Evolutionary conservation across 2,888 invertebrate species (phyloP), one percentile per base, ranked within the genome.

Genomic region (Thelaira solivaga): DNA sequence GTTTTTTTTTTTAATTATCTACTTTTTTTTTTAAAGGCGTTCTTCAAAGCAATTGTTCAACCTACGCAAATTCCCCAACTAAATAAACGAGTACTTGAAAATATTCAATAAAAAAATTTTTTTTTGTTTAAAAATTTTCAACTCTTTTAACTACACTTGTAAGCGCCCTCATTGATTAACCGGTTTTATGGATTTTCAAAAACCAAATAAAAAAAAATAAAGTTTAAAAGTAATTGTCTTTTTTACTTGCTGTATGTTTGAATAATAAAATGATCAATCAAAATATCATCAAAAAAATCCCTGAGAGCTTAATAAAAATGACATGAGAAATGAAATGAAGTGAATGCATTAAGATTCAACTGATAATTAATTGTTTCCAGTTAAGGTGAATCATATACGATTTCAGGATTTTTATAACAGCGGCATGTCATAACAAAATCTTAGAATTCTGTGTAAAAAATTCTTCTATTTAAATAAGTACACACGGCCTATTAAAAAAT

Each of bases 61-160:
- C 77, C 77, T 62, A 77, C 77, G 62, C 76, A 73, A 62, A 72
- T 47, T 64, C 11, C n/a, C 24, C 49, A 18, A 26, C n/a, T 13
- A 39, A 39, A 39, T 13, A 2, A 10, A n/a, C 1, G 4, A 6
- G 31, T 8, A 31, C 8, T 31, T n/a, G n/a, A n/a, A n/a, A n/a
- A n/a, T n/a, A n/a, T n/a, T n/a, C n/a, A n/a, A n/a, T n/a, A n/a
- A n/a, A n/a, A n/a, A n/a, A 5, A 26, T 16, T 16, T 49, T 57
- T 34, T 13, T 45, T 43, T 22, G 18, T 39, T 47, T 29, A 18
- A 49, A 34, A 57, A 57, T 34, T 73, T 67, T 59, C 51, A 72
- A 62, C 36, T 62, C 49, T 55, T 43, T 22, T 43, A 53, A 67
- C 65, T 67, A 61, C 13, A 47, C 45, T 39, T 36, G n/a, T n/a